Evolutionary conservation across 2,113 vertebrate genomes (phyloP), one percentile per base, ranked within the genome.

Genomic region (Zosterops japonicus): DNA sequence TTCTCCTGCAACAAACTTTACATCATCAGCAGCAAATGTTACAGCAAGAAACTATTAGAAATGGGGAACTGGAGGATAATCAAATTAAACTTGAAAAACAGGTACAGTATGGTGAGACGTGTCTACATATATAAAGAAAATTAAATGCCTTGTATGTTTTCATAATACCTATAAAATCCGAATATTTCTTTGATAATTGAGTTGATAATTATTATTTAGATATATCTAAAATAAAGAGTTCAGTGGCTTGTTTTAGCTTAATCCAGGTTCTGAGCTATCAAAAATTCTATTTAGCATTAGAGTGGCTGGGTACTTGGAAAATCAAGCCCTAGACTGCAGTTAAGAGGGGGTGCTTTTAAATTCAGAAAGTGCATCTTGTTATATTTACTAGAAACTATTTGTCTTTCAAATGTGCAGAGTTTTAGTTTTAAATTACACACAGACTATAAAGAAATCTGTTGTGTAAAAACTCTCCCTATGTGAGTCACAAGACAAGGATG

Each of bases 11-110:
- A 89, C 96, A 98, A 65, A 98, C 98, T 83, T 98, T 99, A 41
- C 98, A 98, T 97, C 98, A 99, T 82, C 99, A 99, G 47, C 98
- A 99, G 94, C 97, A 98, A 90, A 99, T 99, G 99, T 97, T 99
- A 92, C 98, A 98, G n/a, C 98, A 99, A 89, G 98, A 99, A 97
- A 98, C 98, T 11, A 47, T 97, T 72, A 98, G 98, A 61, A 98
- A 99, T 67, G 98, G 96, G 36, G 99, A 99, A 68, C 97, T 99
- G 75, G 99, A 99, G 97, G 99, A 99, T 57, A 98, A 94, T 95
- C 99, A 99, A 96, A 96, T 96, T 79, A 98, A 98, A 79, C 98
- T 99, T 88, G 98, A 99, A 95, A 97, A 97, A 89, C 98, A 99
- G 98, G 99, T 99, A 95, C 35, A 44, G 63, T 55, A 65, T 46